These are phyloP conservation scores for Oceanodroma leucorhoa DNA, from an alignment of 2,797 vertebrate genomes.

Conservation along the genomic window DNA sequence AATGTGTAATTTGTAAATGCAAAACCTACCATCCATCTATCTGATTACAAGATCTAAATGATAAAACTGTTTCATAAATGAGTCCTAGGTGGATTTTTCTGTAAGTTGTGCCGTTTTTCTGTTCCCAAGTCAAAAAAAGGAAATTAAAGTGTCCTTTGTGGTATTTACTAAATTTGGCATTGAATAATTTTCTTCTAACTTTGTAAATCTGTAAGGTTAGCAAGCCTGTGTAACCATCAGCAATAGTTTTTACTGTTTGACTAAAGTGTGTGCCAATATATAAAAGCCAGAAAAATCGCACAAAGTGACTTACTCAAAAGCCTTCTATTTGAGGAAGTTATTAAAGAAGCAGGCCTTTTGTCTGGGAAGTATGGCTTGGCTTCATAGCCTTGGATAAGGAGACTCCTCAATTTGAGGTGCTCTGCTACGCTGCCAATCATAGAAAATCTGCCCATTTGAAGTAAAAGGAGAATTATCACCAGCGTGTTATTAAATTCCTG, in stretches of 20 bases:
- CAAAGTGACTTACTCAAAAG: not conserved
- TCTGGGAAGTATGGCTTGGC: not conserved
- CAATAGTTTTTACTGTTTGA: not conserved
- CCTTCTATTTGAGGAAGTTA: not conserved
- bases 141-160: not conserved
- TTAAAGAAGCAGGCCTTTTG: not conserved
- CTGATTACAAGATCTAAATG: not conserved
- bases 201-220: not conserved
- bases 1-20: not conserved
- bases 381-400: not conserved
- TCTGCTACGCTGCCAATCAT: not conserved
- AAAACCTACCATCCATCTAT: not conserved
- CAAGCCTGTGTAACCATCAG: not conserved
- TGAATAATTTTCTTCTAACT: not conserved
- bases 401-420: not conserved
- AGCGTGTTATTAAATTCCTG: not conserved
- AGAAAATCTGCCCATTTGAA: not conserved
- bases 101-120: not conserved
- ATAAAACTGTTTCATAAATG: not conserved
- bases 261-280: not conserved
- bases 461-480: not conserved
- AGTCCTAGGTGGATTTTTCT: not conserved
- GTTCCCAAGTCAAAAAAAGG: not conserved
- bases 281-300: not conserved
- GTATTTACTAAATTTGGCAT: not conserved